These are phyloP conservation scores for Sebastes taczanowskii DNA, from an alignment of 2,797 vertebrate genomes.

Conservation along the genomic window DNA sequence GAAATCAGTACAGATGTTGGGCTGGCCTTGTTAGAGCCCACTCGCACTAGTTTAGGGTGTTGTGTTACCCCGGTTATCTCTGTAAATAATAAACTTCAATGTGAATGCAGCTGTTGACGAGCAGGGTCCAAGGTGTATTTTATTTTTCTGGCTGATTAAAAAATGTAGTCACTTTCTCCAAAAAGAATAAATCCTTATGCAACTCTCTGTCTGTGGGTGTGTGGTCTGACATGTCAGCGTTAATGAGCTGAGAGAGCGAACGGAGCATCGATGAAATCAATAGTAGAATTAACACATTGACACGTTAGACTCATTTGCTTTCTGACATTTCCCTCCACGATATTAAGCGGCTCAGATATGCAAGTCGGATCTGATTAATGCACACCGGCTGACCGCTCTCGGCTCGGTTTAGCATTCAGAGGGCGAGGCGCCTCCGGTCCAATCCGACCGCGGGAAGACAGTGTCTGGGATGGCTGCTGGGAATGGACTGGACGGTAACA, in stretches of 20 bases:
- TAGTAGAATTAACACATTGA: constrained; percentile 82
- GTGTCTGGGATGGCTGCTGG: neutral
- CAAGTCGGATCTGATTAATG: constrained; percentile 77
- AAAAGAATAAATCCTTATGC: neutral
- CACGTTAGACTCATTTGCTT: constrained; percentile 77
- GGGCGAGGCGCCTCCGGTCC: neutral
- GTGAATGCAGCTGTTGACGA: neutral
- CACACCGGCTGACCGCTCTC: constrained; percentile 12
- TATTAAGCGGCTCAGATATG: constrained; percentile 80
- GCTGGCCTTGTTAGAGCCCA: neutral
- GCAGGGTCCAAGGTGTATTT: neutral
- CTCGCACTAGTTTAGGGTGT: neutral
- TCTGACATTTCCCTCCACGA: constrained; percentile 78
- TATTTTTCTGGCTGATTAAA: neutral
- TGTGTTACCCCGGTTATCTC: neutral
- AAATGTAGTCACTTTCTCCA: neutral
- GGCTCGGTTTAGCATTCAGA: constrained; percentile 34
- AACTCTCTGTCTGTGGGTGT: neutral
- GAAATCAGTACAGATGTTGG: neutral
- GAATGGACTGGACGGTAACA: neutral
- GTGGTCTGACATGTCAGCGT: constrained; percentile 59
- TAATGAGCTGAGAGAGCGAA: constrained; percentile 76
- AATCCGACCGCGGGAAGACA: neutral
- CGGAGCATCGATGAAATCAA: constrained; percentile 75
- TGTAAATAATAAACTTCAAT: neutral